Percentiles rank a stretch among this genome's conserved stretches.
These are phyloP conservation scores for Phortica variegata DNA, from an alignment of 1,140 invertebrate genomes.

Conservation along the genomic window DNA sequence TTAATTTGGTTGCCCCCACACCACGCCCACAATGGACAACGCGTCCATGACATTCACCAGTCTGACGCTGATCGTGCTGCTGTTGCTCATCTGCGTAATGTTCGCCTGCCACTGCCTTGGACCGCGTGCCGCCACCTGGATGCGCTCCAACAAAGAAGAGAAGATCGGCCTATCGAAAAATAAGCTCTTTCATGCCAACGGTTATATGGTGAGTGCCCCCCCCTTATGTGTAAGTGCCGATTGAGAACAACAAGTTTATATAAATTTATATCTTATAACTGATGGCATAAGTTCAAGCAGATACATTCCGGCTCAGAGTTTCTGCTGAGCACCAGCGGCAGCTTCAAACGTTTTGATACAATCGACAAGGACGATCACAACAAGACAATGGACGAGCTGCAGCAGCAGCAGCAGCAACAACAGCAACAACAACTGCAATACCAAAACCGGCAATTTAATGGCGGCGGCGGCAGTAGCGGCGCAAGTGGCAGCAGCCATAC, in stretches of 20 bases:
- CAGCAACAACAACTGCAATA: slow-evolving; percentile 2
- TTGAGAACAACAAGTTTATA: too few species aligned
- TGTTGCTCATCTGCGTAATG: slow-evolving; percentile 53
- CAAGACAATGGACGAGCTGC: slow-evolving; percentile 21
- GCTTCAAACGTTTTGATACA: slow-evolving; percentile 70
- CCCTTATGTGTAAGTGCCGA: too few species aligned
- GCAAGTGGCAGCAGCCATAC: slow-evolving; percentile 57
- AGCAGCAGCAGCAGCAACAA: slow-evolving; percentile 1
- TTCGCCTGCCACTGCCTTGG: slow-evolving; percentile 61
- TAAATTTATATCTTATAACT: too few species aligned
- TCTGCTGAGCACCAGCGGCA: slow-evolving; percentile 64
- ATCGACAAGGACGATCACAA: slow-evolving; percentile 59
- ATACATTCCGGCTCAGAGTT: slow-evolving; percentile 70
- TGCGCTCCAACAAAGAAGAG: slow-evolving; percentile 64
- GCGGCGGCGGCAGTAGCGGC: slow-evolving; percentile 1
- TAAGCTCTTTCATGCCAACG: slow-evolving; percentile 64
- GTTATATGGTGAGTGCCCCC: slow-evolving; percentile 68
- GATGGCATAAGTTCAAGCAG: slow-evolving; percentile 57
- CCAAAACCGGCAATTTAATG: background rate
- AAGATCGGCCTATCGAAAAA: slow-evolving; percentile 64
- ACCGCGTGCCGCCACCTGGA: slow-evolving; percentile 62
- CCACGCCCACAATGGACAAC: slow-evolving; percentile 49
- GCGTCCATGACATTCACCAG: slow-evolving; percentile 52
- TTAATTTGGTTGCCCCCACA: too few species aligned
- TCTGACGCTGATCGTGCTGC: slow-evolving; percentile 47